Base-by-base conservation (phyloP, 2,888 invertebrate species). In the Leptarthrus brevirostris region DNA sequence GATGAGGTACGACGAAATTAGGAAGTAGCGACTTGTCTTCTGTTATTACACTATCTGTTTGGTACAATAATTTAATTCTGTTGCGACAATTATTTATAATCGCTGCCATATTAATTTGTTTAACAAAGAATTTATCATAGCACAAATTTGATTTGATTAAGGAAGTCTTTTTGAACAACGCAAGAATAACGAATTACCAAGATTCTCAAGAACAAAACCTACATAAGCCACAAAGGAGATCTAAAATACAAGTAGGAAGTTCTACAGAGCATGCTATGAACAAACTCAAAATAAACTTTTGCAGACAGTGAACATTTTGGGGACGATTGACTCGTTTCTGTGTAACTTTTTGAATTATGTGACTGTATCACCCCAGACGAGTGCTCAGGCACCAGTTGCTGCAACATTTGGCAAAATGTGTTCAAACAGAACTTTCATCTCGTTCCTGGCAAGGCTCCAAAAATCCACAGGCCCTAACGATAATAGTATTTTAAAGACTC, bases 311-410 rank as follows among this genome's bases (percentile, higher is more conserved):
- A 36, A 58, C 3, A 5, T 10, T 58, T 54, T 58, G 3, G 34
- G 56, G 18, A 30, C 56, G 12, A 22, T 12, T n/a, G 20, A 16
- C 20, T 18, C 2, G 18, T 3, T 58, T 58, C 18, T 58, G 8
- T 18, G 26, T 5, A 20, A 36, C 58, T 36, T 36, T 58, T 18
- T 36, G 5, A 58, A 58, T 58, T 58, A 40, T 20, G 36, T 12
- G 36, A 36, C 36, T 58, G 36, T 16, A 58, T 58, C 20, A 40
- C 8, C 56, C 56, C 26, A 24, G 24, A 44, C 64, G 14, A 66
- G 26, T 66, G 49, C 20, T 34, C 30, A 47, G 69, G 26, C 69
- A 69, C 49, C 52, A 69, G 69, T 69, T 69, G 69, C 69, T 69
- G 49, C 20, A 69, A 52, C 69, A 66, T 61, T 61, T 61, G 44